Evolutionary conservation across 2,797 vertebrate genomes (phyloP), one percentile per base, ranked within the genome.

Genomic region (Columba guinea): DNA sequence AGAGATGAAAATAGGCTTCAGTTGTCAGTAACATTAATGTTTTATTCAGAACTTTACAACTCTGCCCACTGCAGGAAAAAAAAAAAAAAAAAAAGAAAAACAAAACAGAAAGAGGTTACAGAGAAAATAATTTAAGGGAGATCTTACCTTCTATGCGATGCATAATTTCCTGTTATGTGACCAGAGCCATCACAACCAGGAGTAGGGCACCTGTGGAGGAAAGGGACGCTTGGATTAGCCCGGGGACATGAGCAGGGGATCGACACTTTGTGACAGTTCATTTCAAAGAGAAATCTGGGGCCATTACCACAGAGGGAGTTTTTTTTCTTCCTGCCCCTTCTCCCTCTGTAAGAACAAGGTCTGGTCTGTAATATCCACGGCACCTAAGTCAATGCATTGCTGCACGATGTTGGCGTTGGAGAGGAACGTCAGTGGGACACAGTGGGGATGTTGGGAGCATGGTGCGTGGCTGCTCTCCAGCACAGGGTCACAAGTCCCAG

Each of bases 141-240:
- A 63, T 87, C 98, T 97, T 98, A 99, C 99, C 99, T 99, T 98
- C 99, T 98, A 93, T 99, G 99, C 3, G 99, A 99, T 82, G 99
- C 97, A 97, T 99, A 99, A 98, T 99, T 99, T 97, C 99, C 99
- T 85, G 99, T 99, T 97, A 99, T 99, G 96, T 99, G 99, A 97
- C 99, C 99, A 34, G 99, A 99, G 80, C 99, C 99, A 62, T 99
- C 99, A 96, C 99, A 99, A 97, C 99, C 99, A 58, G 98, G 99
- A 37, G 99, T 99, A 96, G 99, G 99, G 98, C 99, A 99, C 98
- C 99, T 99, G 97, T 2, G 3, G 88, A 96, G 71, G 80, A 95
- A 97, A 95, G 56, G 35, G 56, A 89, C 58, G 64, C 73, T 95
- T 14, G 4, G 75, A 48, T 94, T 90, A 94, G 73, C 90, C 83